Evolutionary conservation across 2,888 invertebrate genomes (phyloP), one percentile per base, ranked within the genome.

Genomic region (Epistrophe grossulariae): DNA sequence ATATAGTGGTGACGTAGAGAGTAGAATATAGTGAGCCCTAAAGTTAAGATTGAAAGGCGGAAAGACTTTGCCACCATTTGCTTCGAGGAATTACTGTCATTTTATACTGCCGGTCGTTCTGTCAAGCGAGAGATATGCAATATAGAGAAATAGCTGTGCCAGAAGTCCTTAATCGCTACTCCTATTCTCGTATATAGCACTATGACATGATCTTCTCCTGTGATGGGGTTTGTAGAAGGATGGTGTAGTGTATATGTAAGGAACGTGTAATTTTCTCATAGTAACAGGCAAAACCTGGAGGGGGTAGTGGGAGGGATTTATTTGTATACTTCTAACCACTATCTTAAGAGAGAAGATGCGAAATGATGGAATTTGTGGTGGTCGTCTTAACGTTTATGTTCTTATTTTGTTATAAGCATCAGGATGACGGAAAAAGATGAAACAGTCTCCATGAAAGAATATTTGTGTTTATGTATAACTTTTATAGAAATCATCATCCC

Each of bases 41-140:
- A 70, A 70, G 70, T 40, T 55, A 40, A 24, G 24, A 55, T 40
- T n/a, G 31, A 40, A 45, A 11, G 43, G 50, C n/a, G 59, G 17
- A 66, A 38, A 50, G 72, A 64, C 43, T 76, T 57, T 72, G 72
- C 71, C 76, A 73, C 55, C 81, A 68, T 85, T 77, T 81, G 76
- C 84, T 68, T 81, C 57, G 48, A 85, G 81, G 84, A 85, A 85
- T 85, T 76, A 85, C 84, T 81, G 72, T 81, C 84, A 77, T 81
- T 81, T 81, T 78, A 81, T 62, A 80, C 64, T 59, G 72, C 45
- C 45, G 72, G 35, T 71, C 64, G 66, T 60, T 70, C 72, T 73
- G 78, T 77, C 66, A 66, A 43, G 35, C 62, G 40, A 57, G 52
- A 73, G 68, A 82, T 82, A 78, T 82, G 62, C 72, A 57, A 78